Evolutionary conservation across 2,113 vertebrate genomes (phyloP).

Genomic region (Saccopteryx leptura): DNA sequence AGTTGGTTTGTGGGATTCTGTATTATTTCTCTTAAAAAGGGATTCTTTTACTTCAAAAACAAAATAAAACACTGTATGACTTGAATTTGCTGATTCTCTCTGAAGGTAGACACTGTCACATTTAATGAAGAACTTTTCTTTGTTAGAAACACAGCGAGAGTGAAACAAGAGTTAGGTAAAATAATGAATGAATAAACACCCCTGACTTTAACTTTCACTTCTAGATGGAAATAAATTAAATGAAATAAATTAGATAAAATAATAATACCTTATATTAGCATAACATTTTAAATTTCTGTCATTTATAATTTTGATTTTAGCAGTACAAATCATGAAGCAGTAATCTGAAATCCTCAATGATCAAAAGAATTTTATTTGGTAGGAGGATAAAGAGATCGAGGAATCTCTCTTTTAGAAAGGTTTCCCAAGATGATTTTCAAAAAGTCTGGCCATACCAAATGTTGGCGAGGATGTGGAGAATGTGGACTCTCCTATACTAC

Average conservation of each 20-base stretch:
- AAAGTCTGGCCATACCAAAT: background rate
- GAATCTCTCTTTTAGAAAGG: background rate
- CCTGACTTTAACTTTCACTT: slow-evolving; percentile 43
- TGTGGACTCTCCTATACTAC: too few species aligned
- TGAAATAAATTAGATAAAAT: slow-evolving; percentile 46
- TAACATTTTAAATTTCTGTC: background rate
- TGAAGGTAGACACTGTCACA: background rate
- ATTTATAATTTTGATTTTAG: background rate
- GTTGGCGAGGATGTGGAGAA: background rate
- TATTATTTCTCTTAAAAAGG: background rate
- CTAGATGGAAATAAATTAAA: slow-evolving; percentile 43
- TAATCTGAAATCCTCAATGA: background rate
- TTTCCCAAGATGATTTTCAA: background rate
- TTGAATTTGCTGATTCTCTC: slow-evolving; percentile 17
- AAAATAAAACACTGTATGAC: background rate
- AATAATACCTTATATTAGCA: background rate
- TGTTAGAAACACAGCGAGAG: background rate
- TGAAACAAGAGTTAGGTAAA: slow-evolving; percentile 3
- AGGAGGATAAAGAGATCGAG: background rate
- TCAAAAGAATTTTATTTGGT: background rate
- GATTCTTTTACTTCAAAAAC: background rate
- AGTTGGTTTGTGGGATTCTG: background rate
- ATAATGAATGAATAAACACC: background rate
- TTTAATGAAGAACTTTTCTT: slow-evolving; percentile 35
- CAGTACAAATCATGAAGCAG: background rate